Percentiles rank a stretch among this genome's conserved stretches.
These are phyloP conservation scores for Lasioglossum villosulum DNA, from an alignment of 2,888 invertebrate species.

Conservation along the genomic window DNA sequence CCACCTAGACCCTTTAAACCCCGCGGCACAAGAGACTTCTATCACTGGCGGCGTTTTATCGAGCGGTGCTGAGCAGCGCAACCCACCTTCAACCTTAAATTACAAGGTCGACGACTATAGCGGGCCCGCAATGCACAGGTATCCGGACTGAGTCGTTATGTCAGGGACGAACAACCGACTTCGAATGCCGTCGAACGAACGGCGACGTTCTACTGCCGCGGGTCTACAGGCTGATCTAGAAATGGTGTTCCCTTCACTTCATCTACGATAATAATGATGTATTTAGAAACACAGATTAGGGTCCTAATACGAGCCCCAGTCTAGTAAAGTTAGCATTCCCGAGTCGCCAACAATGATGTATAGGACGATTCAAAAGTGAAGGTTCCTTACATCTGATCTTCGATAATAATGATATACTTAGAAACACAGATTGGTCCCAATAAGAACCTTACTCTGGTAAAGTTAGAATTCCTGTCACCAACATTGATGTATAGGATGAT, in stretches of 20 bases:
- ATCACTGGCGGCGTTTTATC: slow-evolving; percentile 56
- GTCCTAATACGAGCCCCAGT: fast-evolving
- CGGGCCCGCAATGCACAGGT: slow-evolving; percentile 26
- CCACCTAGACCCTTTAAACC: neutral
- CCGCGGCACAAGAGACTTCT: slow-evolving; percentile 22
- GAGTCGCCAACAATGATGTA: neutral
- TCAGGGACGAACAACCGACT: slow-evolving; percentile 25
- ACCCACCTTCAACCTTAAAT: slow-evolving; percentile 53
- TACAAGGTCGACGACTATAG: slow-evolving; percentile 53
- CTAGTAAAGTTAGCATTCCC: too few species aligned
- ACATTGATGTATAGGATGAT: neutral
- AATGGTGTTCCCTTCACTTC: too few species aligned
- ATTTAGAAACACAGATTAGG: neutral
- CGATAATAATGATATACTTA: too few species aligned
- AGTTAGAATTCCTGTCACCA: too few species aligned
- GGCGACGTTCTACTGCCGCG: neutral
- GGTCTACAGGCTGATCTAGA: neutral
- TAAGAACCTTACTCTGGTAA: too few species aligned
- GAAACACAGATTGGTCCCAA: too few species aligned
- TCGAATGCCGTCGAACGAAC: neutral
- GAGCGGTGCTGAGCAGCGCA: slow-evolving; percentile 41
- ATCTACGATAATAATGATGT: neutral
- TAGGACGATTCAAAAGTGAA: too few species aligned
- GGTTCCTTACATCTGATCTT: too few species aligned
- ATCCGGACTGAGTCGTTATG: slow-evolving; percentile 39